A percentile compares a stretch with the other conserved stretches of the same genome.
Evolutionary conservation across 2,113 vertebrate species (phyloP).

Genomic region (Nesospiza acunhae): DNA sequence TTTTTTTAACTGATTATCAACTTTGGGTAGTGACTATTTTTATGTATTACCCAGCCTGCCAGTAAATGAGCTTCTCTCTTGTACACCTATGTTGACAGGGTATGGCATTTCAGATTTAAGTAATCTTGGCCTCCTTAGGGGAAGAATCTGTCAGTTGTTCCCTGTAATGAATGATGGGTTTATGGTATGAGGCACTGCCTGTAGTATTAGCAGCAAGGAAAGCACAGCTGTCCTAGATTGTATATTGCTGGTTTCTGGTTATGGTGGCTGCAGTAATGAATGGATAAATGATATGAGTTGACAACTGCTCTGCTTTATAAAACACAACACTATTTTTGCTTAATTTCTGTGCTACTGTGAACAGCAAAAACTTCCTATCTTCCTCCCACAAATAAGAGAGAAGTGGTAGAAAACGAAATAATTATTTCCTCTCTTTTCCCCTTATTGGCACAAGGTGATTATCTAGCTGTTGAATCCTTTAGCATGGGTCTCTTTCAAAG

Average conservation of each 20-base stretch:
- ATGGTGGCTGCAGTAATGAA: slow-evolving; percentile 9
- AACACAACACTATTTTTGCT: not conserved
- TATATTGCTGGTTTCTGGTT: not conserved
- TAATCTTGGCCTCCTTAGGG: slow-evolving; percentile 33
- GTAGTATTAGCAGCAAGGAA: not conserved
- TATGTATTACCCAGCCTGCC: not conserved
- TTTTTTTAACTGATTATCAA: not conserved
- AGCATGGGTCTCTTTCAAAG: not conserved
- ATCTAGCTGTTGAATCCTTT: not conserved
- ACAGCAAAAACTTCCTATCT: not conserved
- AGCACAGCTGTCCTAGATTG: not conserved
- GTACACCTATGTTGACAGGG: slow-evolving; percentile 2
- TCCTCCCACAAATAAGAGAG: not conserved
- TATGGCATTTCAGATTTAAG: slow-evolving; percentile 8
- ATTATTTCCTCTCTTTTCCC: not conserved
- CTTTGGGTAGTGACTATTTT: not conserved
- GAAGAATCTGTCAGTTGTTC: slow-evolving; percentile 42
- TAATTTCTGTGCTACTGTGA: not conserved
- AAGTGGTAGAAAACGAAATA: not conserved
- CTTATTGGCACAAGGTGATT: not conserved
- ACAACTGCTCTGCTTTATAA: not conserved
- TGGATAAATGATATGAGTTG: not conserved
- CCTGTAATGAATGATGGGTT: slow-evolving; percentile 28
- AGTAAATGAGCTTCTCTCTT: slow-evolving; percentile 7
- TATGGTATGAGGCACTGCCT: not conserved